These are phyloP conservation scores for Leucoraja erinaceus DNA, from an alignment of 2,113 vertebrate species.

Conservation along the genomic window DNA sequence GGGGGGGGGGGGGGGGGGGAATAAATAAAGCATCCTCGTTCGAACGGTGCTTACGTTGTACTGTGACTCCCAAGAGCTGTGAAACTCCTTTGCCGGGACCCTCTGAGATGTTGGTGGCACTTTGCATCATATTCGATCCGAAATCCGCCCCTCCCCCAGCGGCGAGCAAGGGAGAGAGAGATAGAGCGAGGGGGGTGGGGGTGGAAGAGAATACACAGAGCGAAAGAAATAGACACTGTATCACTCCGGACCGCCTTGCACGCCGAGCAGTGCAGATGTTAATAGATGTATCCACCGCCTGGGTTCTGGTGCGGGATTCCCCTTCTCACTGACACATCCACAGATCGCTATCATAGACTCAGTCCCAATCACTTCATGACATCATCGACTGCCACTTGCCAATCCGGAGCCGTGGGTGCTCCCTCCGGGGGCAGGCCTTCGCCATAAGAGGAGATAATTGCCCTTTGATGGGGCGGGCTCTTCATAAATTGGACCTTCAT, in stretches of 20 bases:
- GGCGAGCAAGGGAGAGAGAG: too few relatives aligned
- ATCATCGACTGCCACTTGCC: constrained; percentile 19
- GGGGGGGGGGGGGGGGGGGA: not conserved
- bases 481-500: not conserved
- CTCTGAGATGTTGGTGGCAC: constrained; percentile 81
- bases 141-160: constrained; percentile 41
- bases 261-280: not conserved
- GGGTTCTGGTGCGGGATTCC: constrained; percentile 4
- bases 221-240: not conserved
- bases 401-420: not conserved
- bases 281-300: constrained; percentile 23
- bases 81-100: constrained; percentile 89
- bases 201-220: too few relatives aligned
- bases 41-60: constrained; percentile 85
- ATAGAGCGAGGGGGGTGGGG: too few relatives aligned
- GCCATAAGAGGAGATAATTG: constrained; percentile 23
- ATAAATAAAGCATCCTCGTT: not conserved
- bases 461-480: not conserved
- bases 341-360: constrained; percentile 8
- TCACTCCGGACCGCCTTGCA: constrained; percentile 9
- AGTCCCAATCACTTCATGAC: constrained; percentile 15
- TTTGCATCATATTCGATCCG: constrained; percentile 86
- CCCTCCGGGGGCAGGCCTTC: not conserved
- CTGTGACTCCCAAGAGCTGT: constrained; percentile 90
- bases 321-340: constrained; percentile 21